Conservation (phyloP, 2,888 invertebrate genomes). For the Clusia tigrina region DNA sequence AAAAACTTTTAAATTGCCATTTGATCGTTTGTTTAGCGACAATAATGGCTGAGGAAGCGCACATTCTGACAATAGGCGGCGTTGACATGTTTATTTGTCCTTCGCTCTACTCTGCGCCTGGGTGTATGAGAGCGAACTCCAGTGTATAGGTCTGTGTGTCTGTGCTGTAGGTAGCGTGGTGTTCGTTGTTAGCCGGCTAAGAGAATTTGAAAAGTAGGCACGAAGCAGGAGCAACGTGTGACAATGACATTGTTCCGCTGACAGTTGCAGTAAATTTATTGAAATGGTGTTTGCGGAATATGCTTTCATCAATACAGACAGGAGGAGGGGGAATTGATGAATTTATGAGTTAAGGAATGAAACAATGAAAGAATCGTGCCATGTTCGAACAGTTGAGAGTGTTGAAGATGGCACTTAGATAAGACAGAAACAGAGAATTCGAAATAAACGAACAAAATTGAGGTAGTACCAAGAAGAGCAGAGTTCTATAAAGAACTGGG, state of each 20-base stretch:
- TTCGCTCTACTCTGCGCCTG: background rate
- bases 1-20: slow-evolving; percentile 61
- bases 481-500: no score
- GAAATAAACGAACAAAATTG: no score
- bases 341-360: no score
- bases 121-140: background rate
- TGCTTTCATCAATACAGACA: no score
- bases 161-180: background rate
- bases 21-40: slow-evolving; percentile 63
- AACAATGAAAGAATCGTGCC: no score
- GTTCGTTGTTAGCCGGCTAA: no score
- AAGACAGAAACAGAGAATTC: no score
- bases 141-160: background rate
- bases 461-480: no score
- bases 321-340: no score
- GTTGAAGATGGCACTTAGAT: no score
- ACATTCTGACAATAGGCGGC: slow-evolving; percentile 28
- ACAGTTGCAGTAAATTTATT: slow-evolving; percentile 56
- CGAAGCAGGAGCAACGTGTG: slow-evolving; percentile 37
- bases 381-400: no score
- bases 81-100: slow-evolving; percentile 49
- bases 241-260: slow-evolving; percentile 56
- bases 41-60: slow-evolving; percentile 50
- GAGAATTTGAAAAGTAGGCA: background rate
- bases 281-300: no score